Evolutionary conservation across 2,797 vertebrate genomes (phyloP).

Genomic region (Rhynchonycteris naso): DNA sequence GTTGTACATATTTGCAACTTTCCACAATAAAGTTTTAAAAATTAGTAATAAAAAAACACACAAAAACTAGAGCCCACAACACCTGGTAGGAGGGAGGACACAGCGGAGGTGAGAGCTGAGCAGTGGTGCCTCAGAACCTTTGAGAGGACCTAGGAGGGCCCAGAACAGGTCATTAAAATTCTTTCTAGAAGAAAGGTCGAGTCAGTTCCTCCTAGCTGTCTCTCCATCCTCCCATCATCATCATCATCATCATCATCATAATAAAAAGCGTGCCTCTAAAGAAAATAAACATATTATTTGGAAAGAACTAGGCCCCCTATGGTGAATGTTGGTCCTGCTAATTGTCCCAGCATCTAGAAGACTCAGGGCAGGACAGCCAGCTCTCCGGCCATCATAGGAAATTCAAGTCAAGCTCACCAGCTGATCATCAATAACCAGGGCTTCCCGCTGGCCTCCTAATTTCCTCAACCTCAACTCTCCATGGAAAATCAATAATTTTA

Average conservation of each 20-base stretch:
- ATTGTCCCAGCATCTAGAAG: background rate
- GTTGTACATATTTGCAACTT: background rate
- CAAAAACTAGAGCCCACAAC: background rate
- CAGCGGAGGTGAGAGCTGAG: background rate
- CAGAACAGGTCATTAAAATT: background rate
- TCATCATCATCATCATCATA: background rate
- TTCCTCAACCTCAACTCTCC: conserved; percentile 19
- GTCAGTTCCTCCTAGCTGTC: background rate
- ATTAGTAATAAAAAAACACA: background rate
- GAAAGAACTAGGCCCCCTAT: background rate
- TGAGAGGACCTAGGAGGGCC: background rate
- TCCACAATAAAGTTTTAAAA: background rate
- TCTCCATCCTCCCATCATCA: background rate
- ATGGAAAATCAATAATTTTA: background rate
- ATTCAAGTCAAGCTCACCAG: background rate
- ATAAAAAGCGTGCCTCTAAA: background rate
- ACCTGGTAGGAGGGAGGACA: background rate
- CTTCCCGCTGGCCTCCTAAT: background rate
- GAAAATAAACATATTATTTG: background rate
- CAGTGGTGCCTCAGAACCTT: background rate
- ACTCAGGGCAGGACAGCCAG: background rate
- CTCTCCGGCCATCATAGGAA: background rate
- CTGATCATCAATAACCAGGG: background rate
- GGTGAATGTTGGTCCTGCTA: background rate
- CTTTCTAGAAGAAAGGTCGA: background rate